Percentiles rank a stretch among this genome's conserved stretches.
phyloP scores from a whole-genome alignment of 2,888 invertebrate species.

The Coelinius sp. region DNA sequence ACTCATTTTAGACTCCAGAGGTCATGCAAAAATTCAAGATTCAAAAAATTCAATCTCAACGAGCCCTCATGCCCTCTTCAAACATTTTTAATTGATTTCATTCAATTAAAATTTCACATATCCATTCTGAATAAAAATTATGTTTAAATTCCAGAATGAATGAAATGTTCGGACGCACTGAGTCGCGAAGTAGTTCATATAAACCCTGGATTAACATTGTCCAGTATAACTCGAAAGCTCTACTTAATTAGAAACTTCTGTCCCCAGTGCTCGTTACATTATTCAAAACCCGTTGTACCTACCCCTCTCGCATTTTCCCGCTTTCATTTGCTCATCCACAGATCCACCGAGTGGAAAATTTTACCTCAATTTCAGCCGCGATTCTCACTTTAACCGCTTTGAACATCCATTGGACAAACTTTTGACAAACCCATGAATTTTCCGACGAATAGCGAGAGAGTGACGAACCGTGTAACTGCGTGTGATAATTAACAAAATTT shows the following conservation, averaged over 20 bases:
- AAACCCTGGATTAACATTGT: slow-evolving; percentile 47
- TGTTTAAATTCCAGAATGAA: no score
- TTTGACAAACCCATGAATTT: slow-evolving; percentile 59
- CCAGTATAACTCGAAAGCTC: slow-evolving; percentile 58
- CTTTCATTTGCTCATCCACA: slow-evolving; percentile 16
- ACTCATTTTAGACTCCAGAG: no score
- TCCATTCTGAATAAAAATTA: no score
- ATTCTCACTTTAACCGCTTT: slow-evolving; percentile 6
- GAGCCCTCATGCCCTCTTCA: neutral
- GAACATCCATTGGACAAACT: slow-evolving; percentile 63
- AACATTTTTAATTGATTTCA: slow-evolving; percentile 34
- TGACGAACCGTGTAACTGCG: slow-evolving; percentile 61
- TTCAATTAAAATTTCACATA: slow-evolving; percentile 43
- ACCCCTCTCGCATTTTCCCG: slow-evolving; percentile 10
- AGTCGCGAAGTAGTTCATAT: slow-evolving; percentile 49
- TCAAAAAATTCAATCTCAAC: no score
- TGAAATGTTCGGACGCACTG: slow-evolving; percentile 54
- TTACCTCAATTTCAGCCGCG: slow-evolving; percentile 48
- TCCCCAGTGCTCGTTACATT: slow-evolving; percentile 66
- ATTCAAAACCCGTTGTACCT: slow-evolving; percentile 61
- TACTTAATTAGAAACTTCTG: slow-evolving; percentile 70
- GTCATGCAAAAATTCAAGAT: no score
- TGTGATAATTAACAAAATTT: slow-evolving; percentile 69
- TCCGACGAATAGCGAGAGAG: slow-evolving; percentile 45
- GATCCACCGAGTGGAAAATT: slow-evolving; percentile 51